Evolutionary conservation across 1,140 invertebrate species (phyloP).

Genomic region (Ridgeia piscesae): DNA sequence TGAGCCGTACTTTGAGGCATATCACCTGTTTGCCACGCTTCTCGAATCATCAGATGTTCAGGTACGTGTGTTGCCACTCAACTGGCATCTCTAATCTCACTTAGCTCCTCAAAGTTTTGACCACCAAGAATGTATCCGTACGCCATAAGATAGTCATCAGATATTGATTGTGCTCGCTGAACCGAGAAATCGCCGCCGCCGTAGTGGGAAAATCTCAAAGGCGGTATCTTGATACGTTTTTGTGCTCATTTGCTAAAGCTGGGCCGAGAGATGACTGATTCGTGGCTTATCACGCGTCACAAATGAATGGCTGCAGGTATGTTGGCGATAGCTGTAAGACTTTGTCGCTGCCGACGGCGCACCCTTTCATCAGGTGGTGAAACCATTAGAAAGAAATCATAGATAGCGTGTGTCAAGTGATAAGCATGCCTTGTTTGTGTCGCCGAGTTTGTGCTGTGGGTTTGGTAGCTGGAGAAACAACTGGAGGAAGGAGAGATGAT

Average conservation of each 20-base stretch:
- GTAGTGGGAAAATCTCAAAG: background rate
- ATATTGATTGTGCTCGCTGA: background rate
- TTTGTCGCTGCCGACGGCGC: background rate
- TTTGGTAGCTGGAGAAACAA: constrained; percentile 39
- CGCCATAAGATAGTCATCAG: background rate
- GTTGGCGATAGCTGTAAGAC: background rate
- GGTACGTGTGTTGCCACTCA: constrained; percentile 19
- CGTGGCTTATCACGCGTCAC: background rate
- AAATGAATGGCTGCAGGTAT: background rate
- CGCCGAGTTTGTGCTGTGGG: background rate
- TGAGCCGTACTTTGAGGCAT: constrained; percentile 46
- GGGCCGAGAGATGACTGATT: background rate
- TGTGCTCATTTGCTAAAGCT: background rate
- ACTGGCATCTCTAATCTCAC: background rate
- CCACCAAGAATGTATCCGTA: background rate
- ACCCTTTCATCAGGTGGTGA: background rate
- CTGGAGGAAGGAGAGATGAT: constrained; percentile 46
- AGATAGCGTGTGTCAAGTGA: background rate
- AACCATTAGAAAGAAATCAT: background rate
- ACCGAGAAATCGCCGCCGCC: background rate
- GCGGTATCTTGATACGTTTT: constrained; percentile 23
- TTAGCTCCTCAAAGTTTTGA: background rate
- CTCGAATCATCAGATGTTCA: constrained; percentile 36
- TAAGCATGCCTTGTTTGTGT: background rate
- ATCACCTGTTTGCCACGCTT: constrained; percentile 45